Conservation (phyloP, 2,113 vertebrate genomes). For the Peromyscus maniculatus region DNA sequence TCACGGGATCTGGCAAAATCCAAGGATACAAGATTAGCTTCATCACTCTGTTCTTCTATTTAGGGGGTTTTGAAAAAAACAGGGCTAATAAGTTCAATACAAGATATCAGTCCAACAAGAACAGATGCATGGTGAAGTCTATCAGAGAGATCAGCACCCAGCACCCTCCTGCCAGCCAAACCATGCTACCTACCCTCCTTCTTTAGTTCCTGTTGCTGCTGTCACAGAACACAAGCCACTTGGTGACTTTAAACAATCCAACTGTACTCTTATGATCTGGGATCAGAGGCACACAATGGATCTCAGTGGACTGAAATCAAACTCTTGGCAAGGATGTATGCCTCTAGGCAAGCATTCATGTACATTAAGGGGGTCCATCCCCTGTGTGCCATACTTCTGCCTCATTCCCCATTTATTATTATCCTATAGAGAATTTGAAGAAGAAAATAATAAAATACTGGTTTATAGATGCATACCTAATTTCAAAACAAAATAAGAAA, state of each 20-base stretch:
- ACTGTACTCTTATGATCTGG: not conserved
- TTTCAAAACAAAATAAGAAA: conserved; percentile 34
- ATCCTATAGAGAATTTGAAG: not conserved
- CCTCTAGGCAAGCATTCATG: not conserved
- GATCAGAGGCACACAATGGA: not conserved
- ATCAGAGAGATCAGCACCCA: too few relatives aligned
- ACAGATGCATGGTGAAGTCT: not conserved
- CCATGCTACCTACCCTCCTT: fast-evolving
- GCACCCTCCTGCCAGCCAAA: not conserved
- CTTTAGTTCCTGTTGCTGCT: not conserved
- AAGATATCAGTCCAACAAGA: not conserved
- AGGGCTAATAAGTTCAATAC: not conserved
- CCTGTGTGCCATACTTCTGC: not conserved
- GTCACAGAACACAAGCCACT: not conserved
- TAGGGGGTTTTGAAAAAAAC: not conserved
- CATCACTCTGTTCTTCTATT: not conserved
- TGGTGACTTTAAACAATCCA: not conserved
- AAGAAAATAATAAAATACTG: not conserved
- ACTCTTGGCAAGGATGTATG: not conserved
- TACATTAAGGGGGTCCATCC: not conserved
- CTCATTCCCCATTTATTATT: not conserved
- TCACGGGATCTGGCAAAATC: not conserved
- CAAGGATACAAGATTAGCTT: not conserved
- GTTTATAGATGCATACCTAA: not conserved
- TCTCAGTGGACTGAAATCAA: not conserved